Percentiles rank a stretch among this genome's conserved stretches.
These are phyloP conservation scores for Lucilia sericata DNA, from an alignment of 1,140 invertebrate species.

Conservation along the genomic window DNA sequence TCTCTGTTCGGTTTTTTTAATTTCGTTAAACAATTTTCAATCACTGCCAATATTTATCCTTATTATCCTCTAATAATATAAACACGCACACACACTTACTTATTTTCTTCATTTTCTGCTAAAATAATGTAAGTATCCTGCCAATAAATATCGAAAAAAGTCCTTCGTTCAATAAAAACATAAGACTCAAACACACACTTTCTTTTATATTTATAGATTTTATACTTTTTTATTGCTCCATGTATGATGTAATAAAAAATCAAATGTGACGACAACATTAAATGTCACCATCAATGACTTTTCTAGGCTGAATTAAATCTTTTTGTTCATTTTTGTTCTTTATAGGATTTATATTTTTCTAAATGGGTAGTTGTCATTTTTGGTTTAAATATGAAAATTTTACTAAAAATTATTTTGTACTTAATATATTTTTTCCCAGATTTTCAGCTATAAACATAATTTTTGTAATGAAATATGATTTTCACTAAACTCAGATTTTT, in stretches of 20 bases:
- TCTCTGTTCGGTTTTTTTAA: background rate
- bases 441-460: too few relatives aligned
- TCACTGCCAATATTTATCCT: constrained; percentile 12
- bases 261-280: constrained; percentile 23
- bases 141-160: background rate
- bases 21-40: constrained; percentile 22
- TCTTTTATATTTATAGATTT: background rate
- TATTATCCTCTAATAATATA: constrained; percentile 16
- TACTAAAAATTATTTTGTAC: too few relatives aligned
- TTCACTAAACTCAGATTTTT: too few relatives aligned
- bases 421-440: too few relatives aligned
- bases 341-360: background rate
- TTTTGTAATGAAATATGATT: too few relatives aligned
- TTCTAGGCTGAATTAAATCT: background rate
- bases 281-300: constrained; percentile 25
- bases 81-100: background rate
- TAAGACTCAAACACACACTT: background rate
- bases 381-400: too few relatives aligned
- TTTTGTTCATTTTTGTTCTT: background rate
- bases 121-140: background rate
- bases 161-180: background rate
- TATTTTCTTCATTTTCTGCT: constrained; percentile 13
- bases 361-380: background rate
- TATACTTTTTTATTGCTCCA: background rate
- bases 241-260: constrained; percentile 10